These are phyloP conservation scores for Iguana delicatissima DNA, from an alignment of 2,797 vertebrate species.

Conservation along the genomic window DNA sequence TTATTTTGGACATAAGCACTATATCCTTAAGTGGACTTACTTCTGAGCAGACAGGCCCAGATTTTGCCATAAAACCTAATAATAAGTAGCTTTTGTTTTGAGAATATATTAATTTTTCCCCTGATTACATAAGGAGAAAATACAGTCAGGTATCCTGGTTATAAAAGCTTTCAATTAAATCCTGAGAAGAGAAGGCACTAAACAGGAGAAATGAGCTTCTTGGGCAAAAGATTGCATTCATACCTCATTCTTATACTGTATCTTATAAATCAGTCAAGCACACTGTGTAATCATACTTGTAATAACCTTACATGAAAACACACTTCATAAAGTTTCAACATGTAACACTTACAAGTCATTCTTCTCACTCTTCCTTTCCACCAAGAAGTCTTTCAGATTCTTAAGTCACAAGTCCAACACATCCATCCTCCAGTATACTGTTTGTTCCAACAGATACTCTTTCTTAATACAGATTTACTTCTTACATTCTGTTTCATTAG, in stretches of 20 bases:
- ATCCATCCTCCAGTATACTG: not conserved
- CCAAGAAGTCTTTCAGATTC: not conserved
- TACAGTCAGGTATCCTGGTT: not conserved
- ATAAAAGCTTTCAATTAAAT: not conserved
- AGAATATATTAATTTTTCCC: not conserved
- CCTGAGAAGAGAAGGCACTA: conserved; percentile 23
- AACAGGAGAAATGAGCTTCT: not conserved
- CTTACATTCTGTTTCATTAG: not conserved
- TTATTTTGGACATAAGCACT: not conserved
- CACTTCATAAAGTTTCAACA: conserved; percentile 9
- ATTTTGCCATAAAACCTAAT: not conserved
- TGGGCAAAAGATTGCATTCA: not conserved
- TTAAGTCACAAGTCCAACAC: not conserved
- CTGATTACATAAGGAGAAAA: not conserved
- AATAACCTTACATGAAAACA: conserved; percentile 8
- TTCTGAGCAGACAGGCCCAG: not conserved
- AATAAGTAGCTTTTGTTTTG: not conserved
- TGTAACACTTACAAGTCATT: conserved; percentile 1
- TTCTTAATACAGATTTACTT: not conserved
- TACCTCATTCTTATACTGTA: not conserved
- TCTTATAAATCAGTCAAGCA: conserved; percentile 16
- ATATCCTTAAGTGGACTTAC: not conserved
- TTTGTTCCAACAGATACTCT: not conserved
- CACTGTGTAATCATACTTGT: not conserved
- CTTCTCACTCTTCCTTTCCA: not conserved